Evolutionary conservation across 2,113 vertebrate species (phyloP), one percentile per base, ranked within the genome.

Genomic region (Gymnobelideus leadbeateri): DNA sequence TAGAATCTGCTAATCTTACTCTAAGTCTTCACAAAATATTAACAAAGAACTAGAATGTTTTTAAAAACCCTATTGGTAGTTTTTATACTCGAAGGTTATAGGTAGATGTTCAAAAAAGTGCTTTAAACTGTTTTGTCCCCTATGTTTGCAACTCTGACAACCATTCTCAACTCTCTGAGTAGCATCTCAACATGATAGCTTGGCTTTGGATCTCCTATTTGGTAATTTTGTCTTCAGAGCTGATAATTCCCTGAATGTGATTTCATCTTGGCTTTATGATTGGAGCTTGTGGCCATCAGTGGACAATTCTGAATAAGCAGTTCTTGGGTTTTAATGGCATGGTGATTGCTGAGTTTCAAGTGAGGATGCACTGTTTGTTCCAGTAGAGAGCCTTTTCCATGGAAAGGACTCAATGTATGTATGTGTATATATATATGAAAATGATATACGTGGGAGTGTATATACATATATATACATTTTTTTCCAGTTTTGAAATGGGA

Each of bases 321-420:
- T 55, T 96, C 96, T 51, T 28, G 93, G 37, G 19, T 95, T 89
- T 96, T 93, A 50, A 31, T 2, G 28, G 46, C 96, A n/a, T 31
- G 90, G 28, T 96, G 95, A 77, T 93, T 91, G 52, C 68, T 90
- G 89, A 31, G 55, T 92, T 94, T 98, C 97, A 24, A 97, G 92
- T 3, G 98, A 97, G 0, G 91, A 92, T 0, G 93, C 68, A 91
- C 89, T 89, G 0, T 97, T 98, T 51, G 92, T 96, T 28, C 98
- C 7, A 99, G 99, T 2, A 98, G 92, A 96, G 99, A 99, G 0
- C 99, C 99, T 94, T 94, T 99, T 16, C 99, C 99, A 93, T 98
- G 99, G 52, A 99, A 99, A 11, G 99, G 99, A 98, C 97, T 14
- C 99, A 37, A n/a, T n/a, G 61, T 84, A 16, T 84, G 19, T 43